A percentile compares a stretch with the other conserved stretches of the same genome.
Evolutionary conservation across 30 jellyfish, hydroid and myxozoan species (phyloP).

Genomic region (Euphysa ruthae): DNA sequence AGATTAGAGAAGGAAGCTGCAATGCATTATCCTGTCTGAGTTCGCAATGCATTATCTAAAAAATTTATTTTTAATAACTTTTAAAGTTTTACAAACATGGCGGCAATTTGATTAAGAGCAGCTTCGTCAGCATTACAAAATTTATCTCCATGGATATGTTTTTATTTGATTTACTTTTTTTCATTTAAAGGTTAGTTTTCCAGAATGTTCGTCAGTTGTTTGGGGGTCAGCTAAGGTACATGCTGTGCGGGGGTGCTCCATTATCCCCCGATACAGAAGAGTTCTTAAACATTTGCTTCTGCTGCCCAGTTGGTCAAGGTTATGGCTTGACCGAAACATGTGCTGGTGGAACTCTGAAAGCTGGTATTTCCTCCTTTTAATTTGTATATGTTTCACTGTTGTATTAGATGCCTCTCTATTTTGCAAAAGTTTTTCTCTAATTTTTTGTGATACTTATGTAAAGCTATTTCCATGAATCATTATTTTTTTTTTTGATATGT

Average conservation of each 20-base stretch:
- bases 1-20: no score
- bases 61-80: no score
- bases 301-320: slow-evolving; percentile 98
- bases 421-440: not conserved
- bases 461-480: no score
- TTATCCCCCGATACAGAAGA: slow-evolving; percentile 90
- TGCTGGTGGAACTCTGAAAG: slow-evolving; percentile 85
- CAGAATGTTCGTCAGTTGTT: slow-evolving; percentile 59
- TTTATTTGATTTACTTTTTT: not conserved
- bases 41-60: no score
- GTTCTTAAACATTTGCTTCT: slow-evolving; percentile 92
- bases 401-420: not conserved
- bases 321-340: slow-evolving; percentile 93
- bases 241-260: slow-evolving; percentile 99
- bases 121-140: not conserved
- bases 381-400: not conserved
- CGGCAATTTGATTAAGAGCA: no score
- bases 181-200: slow-evolving; percentile 59
- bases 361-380: slow-evolving; percentile 15
- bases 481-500: no score
- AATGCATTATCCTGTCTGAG: no score
- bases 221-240: slow-evolving; percentile 80
- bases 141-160: not conserved
- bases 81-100: no score
- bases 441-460: no score